Conservation (phyloP, 1,140 invertebrate species). For the Luehdorfia chinensis region DNA sequence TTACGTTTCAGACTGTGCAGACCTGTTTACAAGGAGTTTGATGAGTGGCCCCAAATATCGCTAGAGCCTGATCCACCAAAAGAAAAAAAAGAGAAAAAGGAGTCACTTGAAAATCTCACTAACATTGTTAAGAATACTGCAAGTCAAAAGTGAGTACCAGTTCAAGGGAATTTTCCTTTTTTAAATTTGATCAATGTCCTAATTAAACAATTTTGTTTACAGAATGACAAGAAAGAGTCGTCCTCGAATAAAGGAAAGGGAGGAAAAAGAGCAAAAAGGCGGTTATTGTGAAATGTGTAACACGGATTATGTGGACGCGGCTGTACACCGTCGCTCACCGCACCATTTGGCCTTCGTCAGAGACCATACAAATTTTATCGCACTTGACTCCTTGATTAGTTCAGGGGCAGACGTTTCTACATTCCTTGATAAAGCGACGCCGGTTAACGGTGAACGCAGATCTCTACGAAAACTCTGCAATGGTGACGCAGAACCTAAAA, state of each 20-base stretch:
- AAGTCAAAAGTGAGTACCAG: conserved; percentile 40
- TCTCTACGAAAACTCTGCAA: conserved; percentile 67
- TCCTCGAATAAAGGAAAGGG: conserved; percentile 77
- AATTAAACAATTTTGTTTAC: no score
- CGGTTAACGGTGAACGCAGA: conserved; percentile 60
- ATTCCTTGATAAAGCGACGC: conserved; percentile 76
- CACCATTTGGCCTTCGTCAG: conserved; percentile 84
- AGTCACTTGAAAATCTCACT: conserved; percentile 37
- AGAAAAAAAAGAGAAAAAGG: conserved; percentile 57
- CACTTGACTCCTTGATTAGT: conserved; percentile 82
- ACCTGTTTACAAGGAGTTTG: conserved; percentile 70
- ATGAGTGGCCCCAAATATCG: conserved; percentile 67
- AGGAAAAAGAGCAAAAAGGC: conserved; percentile 77
- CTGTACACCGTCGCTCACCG: conserved; percentile 83
- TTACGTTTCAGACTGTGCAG: conserved; percentile 55
- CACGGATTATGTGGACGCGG: conserved; percentile 81
- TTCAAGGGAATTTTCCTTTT: no score
- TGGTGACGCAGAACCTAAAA: conserved; percentile 51
- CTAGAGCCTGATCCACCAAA: conserved; percentile 62
- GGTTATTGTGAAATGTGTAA: conserved; percentile 89
- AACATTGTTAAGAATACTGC: conserved; percentile 24
- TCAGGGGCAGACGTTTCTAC: conserved; percentile 79
- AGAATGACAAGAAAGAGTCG: conserved; percentile 83
- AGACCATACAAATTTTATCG: conserved; percentile 84
- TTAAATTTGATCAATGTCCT: conserved; percentile 5